Base-by-base conservation (phyloP, 1,140 invertebrate genomes). In the Dryas iulia region DNA sequence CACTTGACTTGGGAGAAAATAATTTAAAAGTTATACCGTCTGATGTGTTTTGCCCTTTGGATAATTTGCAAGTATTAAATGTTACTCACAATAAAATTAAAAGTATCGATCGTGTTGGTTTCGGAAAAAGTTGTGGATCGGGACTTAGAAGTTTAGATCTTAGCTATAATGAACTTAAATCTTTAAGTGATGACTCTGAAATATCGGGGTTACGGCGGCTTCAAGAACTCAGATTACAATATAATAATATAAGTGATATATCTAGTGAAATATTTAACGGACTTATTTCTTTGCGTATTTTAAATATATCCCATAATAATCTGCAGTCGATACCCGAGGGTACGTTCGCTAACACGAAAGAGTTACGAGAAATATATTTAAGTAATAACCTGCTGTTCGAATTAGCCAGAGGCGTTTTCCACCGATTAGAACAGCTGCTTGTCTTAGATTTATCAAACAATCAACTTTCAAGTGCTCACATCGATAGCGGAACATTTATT, bases 401-500 rank as follows among this genome's bases (percentile, higher is more conserved):
- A 76, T 86, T 98, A 73, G 96, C 96, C 18, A 94, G 94, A 71
- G 96, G 96, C 52, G 92, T 96, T 4, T 98, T 98, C 84, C 95
- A 96, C 72, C 94, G 95, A 7, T 93, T 98, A 71, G 95, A 97
- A 74, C 95, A 97, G 83, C 92, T 99, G 67, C 92, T 97, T 64
- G 94, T 97, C 10, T 93, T 99, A 69, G 97, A 99, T 92, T 93
- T 98, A 73, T 96, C 96, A n/a, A 95, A 96, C 74, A 99, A 99
- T 92, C 95, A 95, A 77, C 92, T 99, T 58, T 95, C 95, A 66
- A 96, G 95, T 85, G 95, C 95, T 76, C 96, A 95, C 82, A 95
- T 97, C 69, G 96, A 97, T 78, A 95, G 96, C 63, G 95, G 95
- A 18, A 97, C 96, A 47, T 98, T 98, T 86, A 92, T 95, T 57